Percentiles rank a stretch among this genome's conserved stretches.
Evolutionary conservation across 2,797 vertebrate genomes (phyloP).

Genomic region (Paratrypauchen microcephalus): DNA sequence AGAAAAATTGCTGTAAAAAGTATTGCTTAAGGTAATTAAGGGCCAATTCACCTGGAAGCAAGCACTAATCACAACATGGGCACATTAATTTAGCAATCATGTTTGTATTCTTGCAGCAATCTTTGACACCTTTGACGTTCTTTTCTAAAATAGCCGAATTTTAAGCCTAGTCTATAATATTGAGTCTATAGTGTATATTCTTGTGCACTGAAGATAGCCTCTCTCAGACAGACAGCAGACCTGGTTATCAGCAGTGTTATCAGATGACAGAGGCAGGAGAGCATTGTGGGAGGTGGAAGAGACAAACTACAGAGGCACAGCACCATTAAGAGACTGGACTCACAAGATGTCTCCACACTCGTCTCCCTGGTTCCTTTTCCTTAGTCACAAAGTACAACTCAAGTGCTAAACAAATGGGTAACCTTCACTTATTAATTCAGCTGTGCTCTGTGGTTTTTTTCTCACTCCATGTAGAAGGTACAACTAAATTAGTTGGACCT

Average conservation of each 20-base stretch:
- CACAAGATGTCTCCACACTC: slow-evolving; percentile 22
- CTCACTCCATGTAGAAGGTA: background rate
- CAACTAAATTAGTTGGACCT: too few relatives aligned
- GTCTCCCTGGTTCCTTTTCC: slow-evolving; percentile 33
- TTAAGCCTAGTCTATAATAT: background rate
- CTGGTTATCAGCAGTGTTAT: slow-evolving; percentile 53
- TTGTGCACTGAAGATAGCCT: background rate
- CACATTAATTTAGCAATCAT: too few relatives aligned
- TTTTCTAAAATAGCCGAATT: background rate
- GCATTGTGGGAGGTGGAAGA: slow-evolving; percentile 12
- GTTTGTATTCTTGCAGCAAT: background rate
- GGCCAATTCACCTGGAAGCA: too few relatives aligned
- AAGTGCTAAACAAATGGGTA: slow-evolving; percentile 1
- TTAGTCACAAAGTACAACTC: slow-evolving; percentile 36
- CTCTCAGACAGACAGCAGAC: slow-evolving; percentile 20
- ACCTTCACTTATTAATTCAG: background rate
- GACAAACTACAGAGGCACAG: slow-evolving; percentile 25
- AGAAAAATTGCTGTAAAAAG: too few relatives aligned
- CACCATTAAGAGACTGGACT: slow-evolving; percentile 51
- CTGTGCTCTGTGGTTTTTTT: background rate
- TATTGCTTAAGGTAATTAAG: too few relatives aligned
- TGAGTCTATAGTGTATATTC: background rate
- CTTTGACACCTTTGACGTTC: background rate
- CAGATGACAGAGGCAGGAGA: slow-evolving; percentile 42
- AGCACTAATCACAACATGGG: too few relatives aligned